phyloP scores from a whole-genome alignment of 2,113 vertebrate species.

The Cynopterus brachyotis region DNA sequence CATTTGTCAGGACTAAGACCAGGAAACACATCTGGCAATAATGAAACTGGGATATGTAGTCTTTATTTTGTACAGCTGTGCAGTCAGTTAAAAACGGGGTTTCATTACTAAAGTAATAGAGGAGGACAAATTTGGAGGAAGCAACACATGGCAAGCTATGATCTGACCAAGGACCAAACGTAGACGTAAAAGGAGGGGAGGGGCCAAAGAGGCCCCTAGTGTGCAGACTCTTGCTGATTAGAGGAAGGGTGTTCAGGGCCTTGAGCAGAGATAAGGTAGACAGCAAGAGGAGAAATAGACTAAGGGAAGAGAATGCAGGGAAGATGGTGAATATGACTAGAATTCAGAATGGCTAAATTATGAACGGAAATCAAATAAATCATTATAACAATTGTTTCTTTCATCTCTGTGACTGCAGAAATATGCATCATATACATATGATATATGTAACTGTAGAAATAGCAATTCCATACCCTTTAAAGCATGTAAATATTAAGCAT shows the following conservation, averaged over 20 bases:
- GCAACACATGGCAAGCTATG: not conserved
- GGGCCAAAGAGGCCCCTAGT: not conserved
- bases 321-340: not conserved
- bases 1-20: not conserved
- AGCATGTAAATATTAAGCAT: not conserved
- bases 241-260: not conserved
- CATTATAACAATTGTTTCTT: not conserved
- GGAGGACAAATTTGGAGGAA: not conserved
- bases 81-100: not conserved
- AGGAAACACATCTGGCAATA: not conserved
- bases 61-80: not conserved
- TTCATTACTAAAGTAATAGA: not conserved
- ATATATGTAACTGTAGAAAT: conserved; percentile 4
- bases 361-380: conserved; percentile 31
- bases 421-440: not conserved
- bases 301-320: not conserved
- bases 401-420: not conserved
- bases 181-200: not conserved
- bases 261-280: not conserved
- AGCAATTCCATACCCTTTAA: conserved; percentile 13
- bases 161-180: not conserved
- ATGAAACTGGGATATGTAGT: not conserved
- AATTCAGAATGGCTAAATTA: not conserved
- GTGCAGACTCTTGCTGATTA: not conserved
- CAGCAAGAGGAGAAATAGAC: not conserved